Conservation (phyloP, 2,888 invertebrate species). For the Autographa pulchrina region DNA sequence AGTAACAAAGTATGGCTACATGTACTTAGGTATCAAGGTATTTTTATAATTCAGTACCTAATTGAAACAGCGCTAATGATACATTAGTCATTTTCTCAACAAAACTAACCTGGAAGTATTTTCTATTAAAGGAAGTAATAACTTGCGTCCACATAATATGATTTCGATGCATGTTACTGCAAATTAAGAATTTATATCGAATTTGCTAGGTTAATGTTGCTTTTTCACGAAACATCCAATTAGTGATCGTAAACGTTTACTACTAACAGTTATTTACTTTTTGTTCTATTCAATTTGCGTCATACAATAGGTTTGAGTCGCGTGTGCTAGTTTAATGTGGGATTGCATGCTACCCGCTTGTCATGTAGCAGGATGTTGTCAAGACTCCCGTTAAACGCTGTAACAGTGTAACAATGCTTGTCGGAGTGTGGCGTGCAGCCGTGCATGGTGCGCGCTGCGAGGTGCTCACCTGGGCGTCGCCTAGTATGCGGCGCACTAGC, state of each 20-base stretch:
- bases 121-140: no score
- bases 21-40: background rate
- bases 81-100: no score
- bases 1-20: background rate
- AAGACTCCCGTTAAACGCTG: conserved; percentile 54
- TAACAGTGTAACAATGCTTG: conserved; percentile 61
- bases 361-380: conserved; percentile 55
- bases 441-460: conserved; percentile 44
- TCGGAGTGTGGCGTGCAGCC: conserved; percentile 61
- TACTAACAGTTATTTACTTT: conserved; percentile 18
- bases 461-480: conserved; percentile 94
- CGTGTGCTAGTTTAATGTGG: conserved; percentile 39
- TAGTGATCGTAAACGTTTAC: conserved; percentile 3
- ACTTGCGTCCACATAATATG: background rate
- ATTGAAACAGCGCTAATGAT: no score
- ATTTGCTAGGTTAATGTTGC: background rate
- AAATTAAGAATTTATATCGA: background rate
- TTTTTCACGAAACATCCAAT: background rate
- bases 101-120: no score
- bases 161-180: background rate
- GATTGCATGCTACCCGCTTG: conserved; percentile 49
- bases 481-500: conserved; percentile 95
- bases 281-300: conserved; percentile 38
- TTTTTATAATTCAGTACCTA: no score
- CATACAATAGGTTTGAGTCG: conserved; percentile 31